Conservation (phyloP, 2,888 invertebrate genomes). For the Mesorhabditis spiculigera region DNA sequence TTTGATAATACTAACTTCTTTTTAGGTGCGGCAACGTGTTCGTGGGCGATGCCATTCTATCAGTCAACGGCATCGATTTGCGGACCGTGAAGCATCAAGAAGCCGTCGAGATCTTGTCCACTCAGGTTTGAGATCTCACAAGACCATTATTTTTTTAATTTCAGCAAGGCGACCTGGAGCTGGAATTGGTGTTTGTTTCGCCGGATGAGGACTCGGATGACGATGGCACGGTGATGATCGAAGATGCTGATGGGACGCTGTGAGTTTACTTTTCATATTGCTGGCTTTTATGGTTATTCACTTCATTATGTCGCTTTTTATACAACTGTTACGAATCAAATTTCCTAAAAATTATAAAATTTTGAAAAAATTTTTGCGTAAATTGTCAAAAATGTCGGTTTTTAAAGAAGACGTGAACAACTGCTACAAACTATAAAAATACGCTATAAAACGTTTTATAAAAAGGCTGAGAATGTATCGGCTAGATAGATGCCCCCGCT, state of each 20-base stretch:
- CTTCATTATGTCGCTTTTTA: too few relatives aligned
- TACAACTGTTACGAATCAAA: too few relatives aligned
- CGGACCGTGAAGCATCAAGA: conserved; percentile 77
- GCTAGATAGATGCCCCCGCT: too few relatives aligned
- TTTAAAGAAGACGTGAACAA: too few relatives aligned
- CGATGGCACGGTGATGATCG: conserved; percentile 58
- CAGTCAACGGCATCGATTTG: conserved; percentile 76
- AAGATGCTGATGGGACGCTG: conserved; percentile 47
- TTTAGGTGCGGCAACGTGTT: conserved; percentile 65
- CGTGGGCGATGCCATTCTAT: conserved; percentile 80
- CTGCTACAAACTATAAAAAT: too few relatives aligned
- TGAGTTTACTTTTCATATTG: conserved; percentile 16
- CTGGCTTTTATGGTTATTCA: background rate
- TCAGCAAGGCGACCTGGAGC: conserved; percentile 70
- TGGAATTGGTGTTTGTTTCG: conserved; percentile 76
- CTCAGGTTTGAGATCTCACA: conserved; percentile 64
- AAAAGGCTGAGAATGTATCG: too few relatives aligned
- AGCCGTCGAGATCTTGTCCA: conserved; percentile 76
- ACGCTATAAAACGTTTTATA: too few relatives aligned
- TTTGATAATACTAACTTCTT: background rate
- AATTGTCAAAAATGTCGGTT: too few relatives aligned
- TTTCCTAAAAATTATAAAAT: too few relatives aligned
- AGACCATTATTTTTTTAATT: conserved; percentile 14
- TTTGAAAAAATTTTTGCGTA: too few relatives aligned
- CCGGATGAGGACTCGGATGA: conserved; percentile 69